A percentile compares a stretch with the other conserved stretches of the same genome.
phyloP scores from a whole-genome alignment of 1,140 invertebrate genomes.

The Tribolium madens region DNA sequence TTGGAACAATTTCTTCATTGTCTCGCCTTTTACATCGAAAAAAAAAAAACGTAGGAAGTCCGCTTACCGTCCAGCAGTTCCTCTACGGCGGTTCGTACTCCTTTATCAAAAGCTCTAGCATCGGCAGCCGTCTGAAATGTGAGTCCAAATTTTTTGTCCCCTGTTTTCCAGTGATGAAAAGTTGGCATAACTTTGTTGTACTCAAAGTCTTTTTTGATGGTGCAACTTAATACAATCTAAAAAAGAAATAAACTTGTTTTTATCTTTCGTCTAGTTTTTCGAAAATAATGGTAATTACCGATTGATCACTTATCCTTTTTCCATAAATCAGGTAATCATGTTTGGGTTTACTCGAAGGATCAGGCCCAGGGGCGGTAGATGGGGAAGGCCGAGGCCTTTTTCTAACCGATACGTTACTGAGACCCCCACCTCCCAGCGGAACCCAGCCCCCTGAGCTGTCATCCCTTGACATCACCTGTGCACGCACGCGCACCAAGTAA shows the following conservation, averaged over 20 bases:
- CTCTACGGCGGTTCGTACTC: constrained; percentile 88
- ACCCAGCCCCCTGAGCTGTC: constrained; percentile 97
- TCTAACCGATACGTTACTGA: constrained; percentile 91
- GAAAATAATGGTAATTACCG: constrained; percentile 73
- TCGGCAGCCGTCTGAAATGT: constrained; percentile 95
- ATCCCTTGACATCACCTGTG: constrained; percentile 98
- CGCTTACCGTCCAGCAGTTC: constrained; percentile 90
- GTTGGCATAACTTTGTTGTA: constrained; percentile 99
- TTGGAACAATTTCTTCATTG: neutral
- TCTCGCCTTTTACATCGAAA: neutral
- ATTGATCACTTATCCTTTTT: constrained; percentile 90
- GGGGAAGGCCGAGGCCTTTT: constrained; percentile 72
- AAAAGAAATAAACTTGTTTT: constrained; percentile 43
- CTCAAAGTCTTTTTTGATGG: constrained; percentile 95
- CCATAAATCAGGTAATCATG: constrained; percentile 93
- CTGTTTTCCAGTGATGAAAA: constrained; percentile 97
- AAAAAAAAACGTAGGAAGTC: too few relatives aligned
- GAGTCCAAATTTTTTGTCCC: constrained; percentile 93
- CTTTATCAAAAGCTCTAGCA: constrained; percentile 94
- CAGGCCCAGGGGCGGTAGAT: constrained; percentile 55
- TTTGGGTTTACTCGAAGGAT: constrained; percentile 67
- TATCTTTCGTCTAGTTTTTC: too few relatives aligned
- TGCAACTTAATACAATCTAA: constrained; percentile 93
- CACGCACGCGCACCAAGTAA: constrained; percentile 94
- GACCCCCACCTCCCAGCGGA: constrained; percentile 91